These are phyloP conservation scores for Drosophila rhopaloa DNA, from an alignment of 1,140 invertebrate genomes.

Conservation along the genomic window DNA sequence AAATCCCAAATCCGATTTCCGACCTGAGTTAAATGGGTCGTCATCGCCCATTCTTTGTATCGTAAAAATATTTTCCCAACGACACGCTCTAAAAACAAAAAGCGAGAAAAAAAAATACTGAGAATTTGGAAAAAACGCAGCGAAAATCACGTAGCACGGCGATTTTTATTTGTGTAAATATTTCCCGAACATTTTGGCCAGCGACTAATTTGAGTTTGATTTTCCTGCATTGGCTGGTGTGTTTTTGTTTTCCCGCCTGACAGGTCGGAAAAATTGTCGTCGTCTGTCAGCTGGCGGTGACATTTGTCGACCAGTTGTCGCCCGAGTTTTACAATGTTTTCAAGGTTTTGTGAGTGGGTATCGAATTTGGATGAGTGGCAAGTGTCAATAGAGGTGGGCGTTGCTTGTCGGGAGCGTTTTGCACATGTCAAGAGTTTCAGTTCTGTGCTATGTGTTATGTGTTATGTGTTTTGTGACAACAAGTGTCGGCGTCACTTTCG, in stretches of 20 bases:
- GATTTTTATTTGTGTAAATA: slow-evolving; percentile 83
- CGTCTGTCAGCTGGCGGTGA: slow-evolving; percentile 72
- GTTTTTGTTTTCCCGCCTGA: slow-evolving; percentile 39
- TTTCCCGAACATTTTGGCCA: slow-evolving; percentile 52
- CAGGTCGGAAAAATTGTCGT: slow-evolving; percentile 62
- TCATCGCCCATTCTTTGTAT: slow-evolving; percentile 39
- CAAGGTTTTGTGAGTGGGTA: slow-evolving; percentile 61
- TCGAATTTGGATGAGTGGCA: slow-evolving; percentile 62
- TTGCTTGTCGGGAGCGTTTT: slow-evolving; percentile 48
- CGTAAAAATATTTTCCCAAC: slow-evolving; percentile 80
- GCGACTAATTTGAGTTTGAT: slow-evolving; percentile 69
- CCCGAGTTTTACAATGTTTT: slow-evolving; percentile 71
- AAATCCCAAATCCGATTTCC: slow-evolving; percentile 44
- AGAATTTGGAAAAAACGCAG: slow-evolving; percentile 71
- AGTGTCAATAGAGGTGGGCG: slow-evolving; percentile 78
- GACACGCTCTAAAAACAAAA: slow-evolving; percentile 67
- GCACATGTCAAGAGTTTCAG: slow-evolving; percentile 63
- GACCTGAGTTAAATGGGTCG: slow-evolving; percentile 76
- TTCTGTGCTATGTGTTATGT: slow-evolving; percentile 46
- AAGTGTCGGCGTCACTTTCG: slow-evolving; percentile 61
- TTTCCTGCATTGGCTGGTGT: slow-evolving; percentile 32
- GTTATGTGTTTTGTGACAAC: slow-evolving; percentile 62
- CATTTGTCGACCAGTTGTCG: slow-evolving; percentile 72
- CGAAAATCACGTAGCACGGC: slow-evolving; percentile 73
- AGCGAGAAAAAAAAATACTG: slow-evolving; percentile 15